Evolutionary conservation across 2,888 invertebrate genomes (phyloP).

Genomic region (Drosophila melanosoma): DNA sequence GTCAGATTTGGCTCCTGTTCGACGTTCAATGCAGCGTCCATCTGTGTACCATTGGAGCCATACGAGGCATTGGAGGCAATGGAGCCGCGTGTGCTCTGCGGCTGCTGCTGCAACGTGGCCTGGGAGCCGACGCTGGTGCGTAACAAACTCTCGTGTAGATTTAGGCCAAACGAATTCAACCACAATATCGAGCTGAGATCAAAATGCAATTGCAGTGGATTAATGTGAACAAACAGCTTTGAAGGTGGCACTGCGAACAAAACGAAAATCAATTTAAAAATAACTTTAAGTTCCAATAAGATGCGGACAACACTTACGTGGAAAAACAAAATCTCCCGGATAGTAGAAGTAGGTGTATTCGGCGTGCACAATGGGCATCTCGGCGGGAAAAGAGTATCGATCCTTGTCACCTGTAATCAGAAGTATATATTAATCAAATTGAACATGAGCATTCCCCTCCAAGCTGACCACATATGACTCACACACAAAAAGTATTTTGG

Average conservation of each 20-base stretch:
- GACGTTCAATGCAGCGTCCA: conserved; percentile 55
- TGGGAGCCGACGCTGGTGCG: conserved; percentile 85
- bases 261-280: background rate
- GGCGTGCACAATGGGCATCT: conserved; percentile 96
- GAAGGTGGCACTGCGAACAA: conserved; percentile 94
- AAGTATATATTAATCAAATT: conserved; percentile 14
- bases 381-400: conserved; percentile 93
- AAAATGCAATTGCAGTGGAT: conserved; percentile 94
- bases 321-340: conserved; percentile 95
- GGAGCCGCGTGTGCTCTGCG: conserved; percentile 54
- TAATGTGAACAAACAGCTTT: conserved; percentile 95
- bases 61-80: conserved; percentile 58
- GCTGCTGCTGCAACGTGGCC: conserved; percentile 51
- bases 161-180: conserved; percentile 96
- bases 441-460: background rate
- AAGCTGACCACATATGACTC: conserved; percentile 3
- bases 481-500: conserved; percentile 16
- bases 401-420: conserved; percentile 88
- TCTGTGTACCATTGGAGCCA: conserved; percentile 76
- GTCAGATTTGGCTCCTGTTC: conserved; percentile 83
- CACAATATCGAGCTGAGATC: conserved; percentile 96
- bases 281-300: background rate
- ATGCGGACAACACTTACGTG: conserved; percentile 87
- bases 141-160: conserved; percentile 91
- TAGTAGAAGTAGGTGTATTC: conserved; percentile 99